Base-by-base conservation (phyloP, 2,888 invertebrate species). In the Cephus spinipes region DNA sequence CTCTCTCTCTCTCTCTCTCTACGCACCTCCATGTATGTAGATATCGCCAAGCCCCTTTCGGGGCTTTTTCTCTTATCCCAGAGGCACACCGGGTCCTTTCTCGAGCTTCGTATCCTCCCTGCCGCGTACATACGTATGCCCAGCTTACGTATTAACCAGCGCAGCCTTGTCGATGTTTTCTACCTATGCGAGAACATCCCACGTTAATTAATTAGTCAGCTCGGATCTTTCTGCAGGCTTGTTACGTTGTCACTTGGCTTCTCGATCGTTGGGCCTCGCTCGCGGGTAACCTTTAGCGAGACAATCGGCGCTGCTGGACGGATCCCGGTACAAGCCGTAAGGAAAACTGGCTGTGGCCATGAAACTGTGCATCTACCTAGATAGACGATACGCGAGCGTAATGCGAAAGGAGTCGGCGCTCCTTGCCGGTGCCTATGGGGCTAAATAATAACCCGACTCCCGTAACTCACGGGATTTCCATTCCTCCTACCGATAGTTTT, bases 1-100 rank as follows among this genome's bases (percentile, higher is more conserved):
- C 34, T 11, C 34, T 34, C 34, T 34, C 34, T 34, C 33, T 34
- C 34, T 0, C 34, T 73, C 71, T 73, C 35, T n/a, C 11, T 33
- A 23, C 40, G 79, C 40, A 32, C 75, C 73, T 71, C 68, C 74
- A 74, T 73, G 36, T 33, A 36, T 74, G 73, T 74, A 73, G 74
- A 74, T 78, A 81, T 79, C 12, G 71, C 32, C 69, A 12, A 69
- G 69, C 32, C 32, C 31, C 36, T 36, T 31, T 11, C 31, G 15
- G 31, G 12, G 31, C 69, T 71, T 33, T 71, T 71, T 33, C 71
- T 12, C 15, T 33, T 71, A 9, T 71, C 33, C 71, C 32, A 71
- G 31, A 71, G 31, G 31, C 9, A 31, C 15, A 31, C 12, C 15
- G 32, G 12, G 71, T 33, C 71, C 71, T 33, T 74, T 75, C 40